Conservation (phyloP, 2,797 vertebrate species). For the Acrossocheilus fasciatus region DNA sequence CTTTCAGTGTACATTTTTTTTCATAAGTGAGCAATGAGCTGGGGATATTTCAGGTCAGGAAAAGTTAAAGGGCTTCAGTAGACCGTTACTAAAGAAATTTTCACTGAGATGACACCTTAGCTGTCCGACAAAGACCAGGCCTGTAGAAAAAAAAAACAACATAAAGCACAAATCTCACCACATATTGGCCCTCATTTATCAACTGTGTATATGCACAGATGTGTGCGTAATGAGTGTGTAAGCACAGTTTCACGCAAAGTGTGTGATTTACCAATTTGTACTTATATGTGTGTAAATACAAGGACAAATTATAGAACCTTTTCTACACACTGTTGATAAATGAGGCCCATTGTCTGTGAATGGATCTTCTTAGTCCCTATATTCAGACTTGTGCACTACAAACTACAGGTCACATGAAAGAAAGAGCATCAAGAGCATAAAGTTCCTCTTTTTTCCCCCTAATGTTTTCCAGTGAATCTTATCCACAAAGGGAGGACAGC, state of each 20-base stretch:
- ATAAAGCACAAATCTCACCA: neutral
- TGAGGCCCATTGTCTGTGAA: neutral
- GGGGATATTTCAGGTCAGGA: neutral
- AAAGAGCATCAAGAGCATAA: neutral
- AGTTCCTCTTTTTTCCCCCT: neutral
- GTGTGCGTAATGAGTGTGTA: too few relatives aligned
- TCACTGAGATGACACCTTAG: neutral
- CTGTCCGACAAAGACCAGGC: neutral
- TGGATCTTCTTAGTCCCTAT: neutral
- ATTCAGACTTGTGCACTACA: neutral
- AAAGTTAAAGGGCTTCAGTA: neutral
- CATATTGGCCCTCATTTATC: neutral
- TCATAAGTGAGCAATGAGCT: neutral
- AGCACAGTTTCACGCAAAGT: too few relatives aligned
- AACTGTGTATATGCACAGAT: too few relatives aligned
- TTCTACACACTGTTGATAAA: too few relatives aligned
- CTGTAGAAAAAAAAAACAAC: neutral
- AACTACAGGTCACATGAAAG: neutral
- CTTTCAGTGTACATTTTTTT: neutral
- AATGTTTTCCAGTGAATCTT: neutral
- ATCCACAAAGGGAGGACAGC: slow-evolving; percentile 1
- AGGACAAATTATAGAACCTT: too few relatives aligned
- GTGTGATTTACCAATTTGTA: too few relatives aligned
- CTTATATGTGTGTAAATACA: too few relatives aligned
- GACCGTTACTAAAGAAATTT: neutral